Conservation (phyloP, 2,797 vertebrate species). For the Spinibarbus caldwelli region DNA sequence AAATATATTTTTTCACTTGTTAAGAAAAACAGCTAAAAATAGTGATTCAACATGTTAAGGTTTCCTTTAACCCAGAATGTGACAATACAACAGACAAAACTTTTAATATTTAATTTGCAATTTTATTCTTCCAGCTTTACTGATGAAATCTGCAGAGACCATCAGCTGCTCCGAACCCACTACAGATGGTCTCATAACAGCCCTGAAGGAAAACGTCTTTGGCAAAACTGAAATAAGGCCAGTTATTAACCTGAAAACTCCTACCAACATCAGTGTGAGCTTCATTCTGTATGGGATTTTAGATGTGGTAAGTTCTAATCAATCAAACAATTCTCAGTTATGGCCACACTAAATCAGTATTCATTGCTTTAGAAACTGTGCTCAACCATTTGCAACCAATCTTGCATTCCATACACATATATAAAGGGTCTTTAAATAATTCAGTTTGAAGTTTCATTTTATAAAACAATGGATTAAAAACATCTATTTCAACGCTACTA, state of each 20-base stretch:
- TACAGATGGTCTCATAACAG: conserved; percentile 17
- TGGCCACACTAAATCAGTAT: neutral
- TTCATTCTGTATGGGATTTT: conserved; percentile 64
- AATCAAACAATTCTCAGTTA: neutral
- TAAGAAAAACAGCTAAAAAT: too few relatives aligned
- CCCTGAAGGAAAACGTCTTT: conserved; percentile 49
- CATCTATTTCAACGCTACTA: neutral
- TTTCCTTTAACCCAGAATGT: neutral
- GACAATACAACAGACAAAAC: neutral
- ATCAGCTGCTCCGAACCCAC: conserved; percentile 49
- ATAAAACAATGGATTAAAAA: neutral
- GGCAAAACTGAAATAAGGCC: conserved; percentile 56
- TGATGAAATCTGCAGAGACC: neutral
- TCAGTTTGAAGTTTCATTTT: neutral
- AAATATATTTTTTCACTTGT: neutral
- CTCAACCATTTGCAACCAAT: conserved; percentile 4
- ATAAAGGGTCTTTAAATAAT: neutral
- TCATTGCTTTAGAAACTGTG: neutral
- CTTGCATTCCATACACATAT: neutral
- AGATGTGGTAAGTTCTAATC: conserved; percentile 56
- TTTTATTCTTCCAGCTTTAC: conserved; percentile 10
- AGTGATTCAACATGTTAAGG: too few relatives aligned
- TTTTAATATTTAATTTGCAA: neutral
- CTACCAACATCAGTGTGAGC: conserved; percentile 56
- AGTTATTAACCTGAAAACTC: conserved; percentile 47